Evolutionary conservation across 2,797 vertebrate genomes (phyloP), one percentile per base, ranked within the genome.

Genomic region (Steatocranus sp.): DNA sequence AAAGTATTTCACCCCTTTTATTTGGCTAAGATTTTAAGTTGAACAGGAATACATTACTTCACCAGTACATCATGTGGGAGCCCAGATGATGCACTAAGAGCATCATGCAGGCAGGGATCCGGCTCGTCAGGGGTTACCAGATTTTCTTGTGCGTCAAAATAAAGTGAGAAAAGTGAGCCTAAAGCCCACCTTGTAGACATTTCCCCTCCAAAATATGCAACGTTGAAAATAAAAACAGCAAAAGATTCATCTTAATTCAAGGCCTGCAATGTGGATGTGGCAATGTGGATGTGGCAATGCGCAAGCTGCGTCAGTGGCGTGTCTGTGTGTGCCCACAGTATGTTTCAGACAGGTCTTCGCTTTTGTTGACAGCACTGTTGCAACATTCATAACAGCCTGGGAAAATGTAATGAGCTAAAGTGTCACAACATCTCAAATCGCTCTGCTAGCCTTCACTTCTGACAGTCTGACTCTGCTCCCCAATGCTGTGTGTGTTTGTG

Each of bases 381-480:
- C 90, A 92, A 94, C 93, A 93, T 86, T 91, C 88, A 91, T 79
- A 89, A 91, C 89, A 93, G 93, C 85, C 84, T 78, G 91, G 90
- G 91, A 93, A 92, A 93, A 94, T 88, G 94, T 96, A 96, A 96
- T 94, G 94, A 96, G 95, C 85, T 91, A 94, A 93, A 87, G 89
- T 96, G 96, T 96, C 96, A 96, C 92, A 95, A 95, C 94, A 96
- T 93, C 88, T 94, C 95, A 94, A 88, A 91, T 89, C 80, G 88
- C 92, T 91, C 90, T 81, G 89, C 89, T 85, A 79, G 88, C 86
- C 89, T 85, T 93, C 91, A 92, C 56, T 85, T 85, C 88, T 93
- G 93, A 92, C 93, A 94, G 92, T 61, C 83, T 61, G 79, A 82
- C 89, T 87, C 85, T 11, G 7, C 75, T 87, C 84, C 54, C 66